Evolutionary conservation across 2,888 invertebrate genomes (phyloP), one percentile per base, ranked within the genome.

Genomic region (Ommatoiulus sabulosus): DNA sequence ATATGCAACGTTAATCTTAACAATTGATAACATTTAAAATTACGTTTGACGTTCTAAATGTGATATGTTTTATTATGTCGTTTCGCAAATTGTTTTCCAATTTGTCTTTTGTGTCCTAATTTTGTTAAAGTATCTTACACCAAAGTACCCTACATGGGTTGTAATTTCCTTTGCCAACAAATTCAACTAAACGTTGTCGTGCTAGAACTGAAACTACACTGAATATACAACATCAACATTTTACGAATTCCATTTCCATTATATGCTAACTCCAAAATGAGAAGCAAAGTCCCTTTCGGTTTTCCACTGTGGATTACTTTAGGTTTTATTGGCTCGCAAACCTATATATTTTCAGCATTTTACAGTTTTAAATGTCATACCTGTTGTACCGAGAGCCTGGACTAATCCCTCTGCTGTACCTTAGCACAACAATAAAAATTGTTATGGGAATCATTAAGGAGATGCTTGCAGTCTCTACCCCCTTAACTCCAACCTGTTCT

Each of bases 381-480:
- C 72, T 72, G 72, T 72, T 72, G 72, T 72, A 72, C 72, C 72
- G 20, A 20, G 20, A 20, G 20, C 20, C 0, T 72, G 72, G 24
- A 72, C 72, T 72, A 72, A 72, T 72, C 72, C 72, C 72, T 72
- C 72, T 72, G 72, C 72, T 72, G 72, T 72, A 72, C 72, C 72
- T 72, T 72, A 24, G 72, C 24, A 72, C 72, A 72, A 72, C 72
- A 72, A 72, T 72, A 72, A 72, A 72, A 72, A 72, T 72, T 72
- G 72, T 72, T 72, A 72, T 72, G 72, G 72, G 72, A 72, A 72
- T 72, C 72, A 72, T 72, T 72, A 72, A 72, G 85, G n/a, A 85
- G 85, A 44, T 85, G 85, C 85, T 43, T 12, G 46, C 44, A 85
- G n/a, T 44, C 15, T n/a, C 85, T 85, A 46, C 44, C 85, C 46